Conservation (phyloP, 2,113 vertebrate species). For the cat (Felis catus) region F.catus_Fca126_mat1.0 CM031417.1:21173001-21173500, state of each 20-base stretch:
- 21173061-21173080: not conserved
- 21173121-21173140: not conserved
- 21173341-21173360: not conserved
- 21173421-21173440: not conserved
- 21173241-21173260: not conserved
- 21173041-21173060: not conserved
- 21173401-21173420: not conserved
- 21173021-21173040: not conserved
- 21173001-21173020: not conserved
- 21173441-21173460: too few species aligned
- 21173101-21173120: fast-evolving
- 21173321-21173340: not conserved
- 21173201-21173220: not conserved
- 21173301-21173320: too few species aligned
- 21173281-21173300: not conserved
- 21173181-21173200: not conserved
- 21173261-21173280: not conserved
- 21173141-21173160: not conserved
- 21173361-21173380: not conserved
- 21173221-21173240: not conserved
- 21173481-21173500: too few species aligned
- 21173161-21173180: not conserved
- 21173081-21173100: too few species aligned
- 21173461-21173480: too few species aligned
- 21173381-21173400: not conserved